These are phyloP conservation scores for Cabera pusaria DNA, from an alignment of 2,888 invertebrate species.

Conservation along the genomic window DNA sequence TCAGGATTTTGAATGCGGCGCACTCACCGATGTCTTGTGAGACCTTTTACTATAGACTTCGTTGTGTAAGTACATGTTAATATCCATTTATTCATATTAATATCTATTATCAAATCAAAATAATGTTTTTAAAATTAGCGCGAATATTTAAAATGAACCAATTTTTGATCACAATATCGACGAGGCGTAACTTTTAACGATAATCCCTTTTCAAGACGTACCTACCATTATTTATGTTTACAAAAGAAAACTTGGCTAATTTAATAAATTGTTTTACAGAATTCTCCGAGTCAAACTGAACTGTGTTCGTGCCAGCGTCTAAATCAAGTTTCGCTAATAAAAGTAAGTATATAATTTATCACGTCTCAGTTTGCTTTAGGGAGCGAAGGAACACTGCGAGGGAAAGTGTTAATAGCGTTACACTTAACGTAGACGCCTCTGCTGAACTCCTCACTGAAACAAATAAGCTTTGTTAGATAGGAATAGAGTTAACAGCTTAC, in stretches of 20 bases:
- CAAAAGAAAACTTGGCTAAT: slow-evolving; percentile 3
- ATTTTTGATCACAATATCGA: too few relatives aligned
- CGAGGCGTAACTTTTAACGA: too few relatives aligned
- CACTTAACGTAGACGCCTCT: slow-evolving; percentile 56
- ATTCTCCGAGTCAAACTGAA: slow-evolving; percentile 34
- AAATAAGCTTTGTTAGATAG: slow-evolving; percentile 52
- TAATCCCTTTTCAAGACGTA: too few relatives aligned
- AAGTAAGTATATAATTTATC: slow-evolving; percentile 71
- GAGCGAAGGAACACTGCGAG: slow-evolving; percentile 57
- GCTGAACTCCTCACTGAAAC: slow-evolving; percentile 75
- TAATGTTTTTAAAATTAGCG: too few relatives aligned
- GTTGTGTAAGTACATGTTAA: too few relatives aligned
- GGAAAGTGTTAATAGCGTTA: slow-evolving; percentile 71
- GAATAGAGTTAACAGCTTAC: slow-evolving; percentile 8
- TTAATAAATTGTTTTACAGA: slow-evolving; percentile 17
- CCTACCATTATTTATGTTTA: background rate
- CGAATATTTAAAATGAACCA: too few relatives aligned
- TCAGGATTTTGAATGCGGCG: too few relatives aligned
- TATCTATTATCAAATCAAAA: too few relatives aligned
- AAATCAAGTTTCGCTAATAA: slow-evolving; percentile 63
- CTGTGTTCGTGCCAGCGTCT: slow-evolving; percentile 42
- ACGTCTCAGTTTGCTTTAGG: slow-evolving; percentile 70
- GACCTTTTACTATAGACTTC: too few relatives aligned
- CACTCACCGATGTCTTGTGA: too few relatives aligned
- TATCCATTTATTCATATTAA: too few relatives aligned